phyloP scores from a whole-genome alignment of 2,888 invertebrate species.

The Hirtodrosophila duncani region DNA sequence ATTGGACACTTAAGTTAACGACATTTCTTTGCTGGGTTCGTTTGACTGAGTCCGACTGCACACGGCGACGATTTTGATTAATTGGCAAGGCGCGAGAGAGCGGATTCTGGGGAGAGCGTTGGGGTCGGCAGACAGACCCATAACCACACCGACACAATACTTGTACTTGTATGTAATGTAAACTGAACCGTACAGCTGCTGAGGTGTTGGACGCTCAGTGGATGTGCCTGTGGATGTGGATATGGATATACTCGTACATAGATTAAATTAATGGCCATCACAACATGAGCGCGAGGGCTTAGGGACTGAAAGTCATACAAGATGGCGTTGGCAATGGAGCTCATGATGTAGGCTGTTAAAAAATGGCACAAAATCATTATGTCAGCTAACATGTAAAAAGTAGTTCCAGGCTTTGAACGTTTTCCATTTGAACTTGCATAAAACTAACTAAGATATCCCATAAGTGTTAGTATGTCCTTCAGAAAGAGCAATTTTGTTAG shows the following conservation, averaged over 20 bases:
- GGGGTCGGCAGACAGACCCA: constrained; percentile 9
- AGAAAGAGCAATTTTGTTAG: too few species aligned
- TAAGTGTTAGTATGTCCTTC: too few species aligned
- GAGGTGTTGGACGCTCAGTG: constrained; percentile 33
- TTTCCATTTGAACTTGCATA: too few species aligned
- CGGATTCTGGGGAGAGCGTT: constrained; percentile 38
- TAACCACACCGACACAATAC: too few species aligned
- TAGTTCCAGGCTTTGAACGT: too few species aligned
- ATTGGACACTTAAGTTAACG: constrained; percentile 79
- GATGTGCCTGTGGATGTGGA: too few species aligned
- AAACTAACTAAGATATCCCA: too few species aligned
- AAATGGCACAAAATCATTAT: too few species aligned
- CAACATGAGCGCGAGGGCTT: constrained; percentile 30
- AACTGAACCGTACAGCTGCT: constrained; percentile 21
- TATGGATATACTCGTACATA: too few species aligned
- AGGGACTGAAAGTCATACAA: constrained; percentile 26
- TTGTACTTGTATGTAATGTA: constrained; percentile 13
- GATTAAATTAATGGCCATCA: constrained; percentile 40
- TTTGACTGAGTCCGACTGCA: constrained; percentile 63
- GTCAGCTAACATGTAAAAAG: too few species aligned
- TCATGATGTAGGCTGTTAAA: too few species aligned
- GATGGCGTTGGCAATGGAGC: constrained; percentile 43
- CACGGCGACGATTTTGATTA: constrained; percentile 77
- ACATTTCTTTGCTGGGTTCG: constrained; percentile 67
- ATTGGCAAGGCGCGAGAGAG: constrained; percentile 60